Conservation (phyloP, 1,140 invertebrate genomes). For the Drosophila nigromelanica region DNA sequence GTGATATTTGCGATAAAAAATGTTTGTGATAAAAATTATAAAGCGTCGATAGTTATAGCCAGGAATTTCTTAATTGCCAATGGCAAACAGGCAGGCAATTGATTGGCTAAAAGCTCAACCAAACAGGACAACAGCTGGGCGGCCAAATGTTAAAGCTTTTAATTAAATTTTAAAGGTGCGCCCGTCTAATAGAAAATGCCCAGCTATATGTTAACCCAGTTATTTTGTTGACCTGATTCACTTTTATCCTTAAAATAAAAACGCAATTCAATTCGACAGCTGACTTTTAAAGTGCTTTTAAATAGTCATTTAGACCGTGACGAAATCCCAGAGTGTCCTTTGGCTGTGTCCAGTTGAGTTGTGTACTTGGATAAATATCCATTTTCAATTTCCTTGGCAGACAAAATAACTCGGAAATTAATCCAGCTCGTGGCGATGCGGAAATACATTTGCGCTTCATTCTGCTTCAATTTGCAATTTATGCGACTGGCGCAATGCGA, state of each 20-base stretch:
- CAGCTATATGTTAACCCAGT: neutral
- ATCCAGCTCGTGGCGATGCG: conserved; percentile 18
- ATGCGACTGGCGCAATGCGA: conserved; percentile 35
- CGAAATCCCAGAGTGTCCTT: neutral
- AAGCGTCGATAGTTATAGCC: conserved; percentile 52
- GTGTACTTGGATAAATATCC: conserved; percentile 25
- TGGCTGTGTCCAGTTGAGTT: neutral
- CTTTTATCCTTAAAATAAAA: neutral
- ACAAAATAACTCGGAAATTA: conserved; percentile 36
- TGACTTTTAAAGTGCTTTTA: conserved; percentile 2
- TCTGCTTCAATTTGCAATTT: conserved; percentile 37
- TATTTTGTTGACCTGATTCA: conserved; percentile 26
- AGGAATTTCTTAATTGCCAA: conserved; percentile 74
- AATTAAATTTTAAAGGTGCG: conserved; percentile 36
- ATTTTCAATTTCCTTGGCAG: conserved; percentile 48
- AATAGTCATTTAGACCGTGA: conserved; percentile 15
- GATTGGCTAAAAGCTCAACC: conserved; percentile 24
- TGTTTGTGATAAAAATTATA: conserved; percentile 80
- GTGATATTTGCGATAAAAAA: conserved; percentile 81
- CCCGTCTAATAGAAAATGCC: conserved; percentile 5
- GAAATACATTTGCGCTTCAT: conserved; percentile 32
- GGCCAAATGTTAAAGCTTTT: conserved; percentile 62
- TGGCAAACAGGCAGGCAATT: neutral
- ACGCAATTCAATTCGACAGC: neutral
- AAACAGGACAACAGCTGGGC: conserved; percentile 16